These are phyloP conservation scores for Bufotes viridis DNA, from an alignment of 2,797 vertebrate species.

Conservation along the genomic window DNA sequence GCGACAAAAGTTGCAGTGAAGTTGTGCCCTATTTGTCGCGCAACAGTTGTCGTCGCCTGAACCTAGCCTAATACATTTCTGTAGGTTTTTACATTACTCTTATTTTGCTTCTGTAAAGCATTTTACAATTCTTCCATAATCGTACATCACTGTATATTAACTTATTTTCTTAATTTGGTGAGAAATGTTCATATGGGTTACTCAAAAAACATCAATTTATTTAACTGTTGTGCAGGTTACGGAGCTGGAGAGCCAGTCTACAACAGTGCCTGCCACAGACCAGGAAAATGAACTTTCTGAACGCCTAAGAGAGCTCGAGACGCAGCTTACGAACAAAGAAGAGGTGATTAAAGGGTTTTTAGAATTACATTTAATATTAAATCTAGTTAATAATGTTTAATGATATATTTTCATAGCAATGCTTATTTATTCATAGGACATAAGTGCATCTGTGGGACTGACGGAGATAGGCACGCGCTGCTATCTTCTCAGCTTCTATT, in stretches of 20 bases:
- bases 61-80: too few species aligned
- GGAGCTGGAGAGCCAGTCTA: conserved; percentile 86
- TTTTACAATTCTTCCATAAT: neutral
- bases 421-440: too few species aligned
- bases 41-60: too few species aligned
- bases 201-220: too few species aligned
- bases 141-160: neutral
- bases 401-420: neutral
- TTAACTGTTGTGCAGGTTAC: conserved; percentile 78
- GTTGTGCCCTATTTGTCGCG: too few species aligned
- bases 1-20: too few species aligned
- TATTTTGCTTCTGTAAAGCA: neutral
- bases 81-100: neutral
- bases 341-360: conserved; percentile 76
- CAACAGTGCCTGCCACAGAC: conserved; percentile 71
- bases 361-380: neutral
- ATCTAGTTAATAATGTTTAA: too few species aligned
- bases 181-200: neutral
- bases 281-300: conserved; percentile 79
- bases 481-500: too few species aligned
- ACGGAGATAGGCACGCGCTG: too few species aligned
- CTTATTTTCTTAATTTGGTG: neutral
- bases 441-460: too few species aligned
- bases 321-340: conserved; percentile 86
- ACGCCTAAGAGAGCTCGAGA: conserved; percentile 85